These are phyloP conservation scores for Macrotus californicus DNA, from an alignment of 2,113 vertebrate genomes.

Conservation along the genomic window DNA sequence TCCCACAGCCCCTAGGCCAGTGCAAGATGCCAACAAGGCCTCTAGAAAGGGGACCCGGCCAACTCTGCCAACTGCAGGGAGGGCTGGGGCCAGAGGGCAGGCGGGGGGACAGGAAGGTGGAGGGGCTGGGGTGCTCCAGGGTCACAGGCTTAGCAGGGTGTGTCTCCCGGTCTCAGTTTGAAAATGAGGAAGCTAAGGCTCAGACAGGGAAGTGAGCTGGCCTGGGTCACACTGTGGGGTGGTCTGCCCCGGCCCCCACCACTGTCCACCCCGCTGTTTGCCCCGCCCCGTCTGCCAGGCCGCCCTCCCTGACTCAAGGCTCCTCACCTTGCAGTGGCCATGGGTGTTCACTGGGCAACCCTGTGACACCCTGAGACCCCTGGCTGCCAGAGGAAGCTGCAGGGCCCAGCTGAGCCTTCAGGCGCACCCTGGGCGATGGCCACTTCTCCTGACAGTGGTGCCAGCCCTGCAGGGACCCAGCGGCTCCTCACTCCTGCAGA, in stretches of 20 bases:
- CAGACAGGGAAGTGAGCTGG: background rate
- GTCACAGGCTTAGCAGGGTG: background rate
- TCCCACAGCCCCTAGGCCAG: background rate
- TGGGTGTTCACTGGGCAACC: background rate
- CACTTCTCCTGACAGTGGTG: accelerated
- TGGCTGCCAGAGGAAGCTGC: no score
- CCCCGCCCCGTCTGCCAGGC: background rate
- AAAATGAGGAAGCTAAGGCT: slow-evolving; percentile 36
- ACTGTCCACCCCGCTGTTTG: background rate
- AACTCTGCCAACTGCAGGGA: background rate
- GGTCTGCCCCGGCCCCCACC: background rate
- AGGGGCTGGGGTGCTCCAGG: background rate
- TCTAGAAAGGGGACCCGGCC: accelerated
- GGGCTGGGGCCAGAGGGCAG: background rate
- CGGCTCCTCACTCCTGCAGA: accelerated
- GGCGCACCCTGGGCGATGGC: accelerated
- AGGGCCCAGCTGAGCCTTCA: no score
- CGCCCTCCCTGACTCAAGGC: background rate
- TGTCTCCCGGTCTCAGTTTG: background rate
- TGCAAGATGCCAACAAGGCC: background rate
- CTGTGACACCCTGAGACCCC: no score
- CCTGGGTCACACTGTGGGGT: background rate
- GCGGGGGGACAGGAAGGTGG: background rate
- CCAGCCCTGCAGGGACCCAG: background rate
- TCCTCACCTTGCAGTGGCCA: accelerated